These are phyloP conservation scores for Podilymbus podiceps DNA, from an alignment of 2,113 vertebrate species.

Conservation along the genomic window DNA sequence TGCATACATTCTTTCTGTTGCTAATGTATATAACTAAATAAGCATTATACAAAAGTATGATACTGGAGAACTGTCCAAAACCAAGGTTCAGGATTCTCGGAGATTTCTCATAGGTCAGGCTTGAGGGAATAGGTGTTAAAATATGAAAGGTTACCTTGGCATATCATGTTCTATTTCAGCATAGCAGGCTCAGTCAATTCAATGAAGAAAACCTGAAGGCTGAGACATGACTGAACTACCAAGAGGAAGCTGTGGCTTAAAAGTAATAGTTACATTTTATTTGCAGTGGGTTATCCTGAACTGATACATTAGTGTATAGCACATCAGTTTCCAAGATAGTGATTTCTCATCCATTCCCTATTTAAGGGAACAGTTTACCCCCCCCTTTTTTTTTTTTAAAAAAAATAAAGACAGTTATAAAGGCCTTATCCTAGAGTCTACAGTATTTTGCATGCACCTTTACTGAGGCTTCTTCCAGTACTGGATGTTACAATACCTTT, in stretches of 20 bases:
- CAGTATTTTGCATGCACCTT: neutral
- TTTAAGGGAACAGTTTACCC: neutral
- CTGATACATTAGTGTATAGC: neutral
- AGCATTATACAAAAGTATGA: neutral
- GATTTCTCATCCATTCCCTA: neutral
- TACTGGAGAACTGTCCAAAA: neutral
- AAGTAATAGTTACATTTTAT: neutral
- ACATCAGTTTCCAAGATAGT: neutral
- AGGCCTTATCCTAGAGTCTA: neutral
- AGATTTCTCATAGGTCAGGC: neutral
- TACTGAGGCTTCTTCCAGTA: neutral
- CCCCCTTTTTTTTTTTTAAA: neutral
- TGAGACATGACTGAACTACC: neutral
- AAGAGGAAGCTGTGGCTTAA: neutral
- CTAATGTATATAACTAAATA: neutral
- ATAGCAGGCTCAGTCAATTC: neutral
- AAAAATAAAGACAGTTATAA: neutral
- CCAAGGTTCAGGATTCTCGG: neutral
- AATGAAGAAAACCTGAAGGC: neutral
- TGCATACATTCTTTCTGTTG: neutral
- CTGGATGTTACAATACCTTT: neutral
- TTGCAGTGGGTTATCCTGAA: neutral
- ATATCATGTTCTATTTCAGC: neutral
- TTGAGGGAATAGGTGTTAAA: neutral
- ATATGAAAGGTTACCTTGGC: neutral